phyloP scores from a whole-genome alignment of 2,797 vertebrate species.

The Gymnocypris eckloni region DNA sequence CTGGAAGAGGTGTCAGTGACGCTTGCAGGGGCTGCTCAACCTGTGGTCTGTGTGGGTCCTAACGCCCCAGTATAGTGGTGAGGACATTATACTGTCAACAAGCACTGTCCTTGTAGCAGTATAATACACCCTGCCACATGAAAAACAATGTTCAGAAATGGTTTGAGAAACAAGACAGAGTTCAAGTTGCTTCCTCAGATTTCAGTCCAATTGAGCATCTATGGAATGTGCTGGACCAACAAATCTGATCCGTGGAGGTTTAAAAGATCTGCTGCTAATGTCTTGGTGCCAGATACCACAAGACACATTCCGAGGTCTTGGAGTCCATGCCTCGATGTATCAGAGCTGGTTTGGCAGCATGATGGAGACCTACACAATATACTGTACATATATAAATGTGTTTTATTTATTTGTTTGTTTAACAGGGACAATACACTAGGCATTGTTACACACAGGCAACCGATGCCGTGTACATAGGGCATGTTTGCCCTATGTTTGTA shows the following conservation, averaged over 20 bases:
- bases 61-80: no score
- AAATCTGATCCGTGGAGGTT: background rate
- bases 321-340: background rate
- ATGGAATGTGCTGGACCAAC: background rate
- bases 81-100: no score
- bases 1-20: no score
- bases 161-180: background rate
- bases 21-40: no score
- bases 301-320: background rate
- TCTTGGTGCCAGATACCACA: background rate
- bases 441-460: no score
- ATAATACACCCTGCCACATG: background rate
- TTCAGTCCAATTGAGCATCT: background rate
- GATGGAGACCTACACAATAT: background rate
- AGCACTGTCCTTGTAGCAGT: background rate
- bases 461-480: no score
- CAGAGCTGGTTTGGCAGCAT: background rate
- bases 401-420: no score
- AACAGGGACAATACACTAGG: no score
- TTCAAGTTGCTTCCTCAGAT: background rate
- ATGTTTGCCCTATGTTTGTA: no score
- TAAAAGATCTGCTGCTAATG: slow-evolving; percentile 2
- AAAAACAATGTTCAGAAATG: background rate
- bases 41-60: no score
- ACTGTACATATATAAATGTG: background rate